These are phyloP conservation scores for Paraescarpia echinospica DNA, from an alignment of 1,140 invertebrate genomes.

Conservation along the genomic window DNA sequence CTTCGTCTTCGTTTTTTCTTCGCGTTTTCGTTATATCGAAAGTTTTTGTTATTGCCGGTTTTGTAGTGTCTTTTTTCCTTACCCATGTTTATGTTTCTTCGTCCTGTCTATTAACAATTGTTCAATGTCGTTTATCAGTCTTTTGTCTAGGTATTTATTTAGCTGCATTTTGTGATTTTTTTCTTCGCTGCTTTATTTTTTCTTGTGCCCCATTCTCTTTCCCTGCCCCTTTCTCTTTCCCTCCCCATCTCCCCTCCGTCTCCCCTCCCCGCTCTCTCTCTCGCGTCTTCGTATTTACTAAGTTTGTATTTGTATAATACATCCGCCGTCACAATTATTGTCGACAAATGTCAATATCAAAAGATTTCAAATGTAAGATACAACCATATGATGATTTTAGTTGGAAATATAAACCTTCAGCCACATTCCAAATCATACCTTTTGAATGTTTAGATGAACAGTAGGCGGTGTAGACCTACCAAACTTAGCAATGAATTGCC, in stretches of 20 bases:
- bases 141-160: no score
- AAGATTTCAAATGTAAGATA: no score
- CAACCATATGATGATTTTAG: no score
- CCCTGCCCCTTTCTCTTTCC: neutral
- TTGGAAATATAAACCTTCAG: no score
- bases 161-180: neutral
- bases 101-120: no score
- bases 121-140: no score
- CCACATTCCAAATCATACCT: no score
- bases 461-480: no score
- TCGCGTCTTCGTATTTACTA: neutral
- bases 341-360: neutral
- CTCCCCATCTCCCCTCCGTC: neutral
- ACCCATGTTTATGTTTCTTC: neutral
- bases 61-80: no score
- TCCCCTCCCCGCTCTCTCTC: neutral
- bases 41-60: neutral
- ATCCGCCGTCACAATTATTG: neutral
- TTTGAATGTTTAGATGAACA: no score
- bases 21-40: neutral
- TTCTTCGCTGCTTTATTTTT: neutral
- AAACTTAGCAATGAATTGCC: no score
- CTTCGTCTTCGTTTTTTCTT: neutral
- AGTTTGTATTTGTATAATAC: neutral
- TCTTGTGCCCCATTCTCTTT: neutral